Conservation (phyloP, 1,140 invertebrate genomes). For the Bombus impatiens region DNA sequence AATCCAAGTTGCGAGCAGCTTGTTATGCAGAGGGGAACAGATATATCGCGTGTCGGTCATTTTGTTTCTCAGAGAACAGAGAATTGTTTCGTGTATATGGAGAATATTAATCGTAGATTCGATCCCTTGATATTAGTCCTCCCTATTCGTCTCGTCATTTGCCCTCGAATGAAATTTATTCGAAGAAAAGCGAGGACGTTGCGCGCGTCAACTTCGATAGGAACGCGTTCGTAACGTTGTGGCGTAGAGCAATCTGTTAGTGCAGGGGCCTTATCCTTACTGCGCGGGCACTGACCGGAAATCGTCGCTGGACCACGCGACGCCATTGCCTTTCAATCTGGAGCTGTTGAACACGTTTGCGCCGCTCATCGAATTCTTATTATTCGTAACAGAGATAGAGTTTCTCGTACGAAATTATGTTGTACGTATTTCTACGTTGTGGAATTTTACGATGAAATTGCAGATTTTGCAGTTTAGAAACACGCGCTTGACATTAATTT, state of each 20-base stretch:
- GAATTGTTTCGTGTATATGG: background rate
- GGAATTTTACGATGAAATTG: too few relatives aligned
- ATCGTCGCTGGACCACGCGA: constrained; percentile 21
- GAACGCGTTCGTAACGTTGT: constrained; percentile 71
- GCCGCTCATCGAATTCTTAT: background rate
- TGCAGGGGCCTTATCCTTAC: constrained; percentile 83
- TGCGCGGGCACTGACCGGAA: constrained; percentile 72
- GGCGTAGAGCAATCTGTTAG: constrained; percentile 82
- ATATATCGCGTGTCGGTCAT: background rate
- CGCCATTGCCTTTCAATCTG: background rate
- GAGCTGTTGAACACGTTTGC: background rate
- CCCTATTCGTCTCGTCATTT: constrained; percentile 35
- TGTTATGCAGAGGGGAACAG: background rate
- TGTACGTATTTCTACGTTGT: too few relatives aligned
- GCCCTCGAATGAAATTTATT: constrained; percentile 27
- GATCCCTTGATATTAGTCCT: background rate
- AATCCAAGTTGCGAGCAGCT: constrained; percentile 23
- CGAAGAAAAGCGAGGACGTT: constrained; percentile 28
- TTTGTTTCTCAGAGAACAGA: background rate
- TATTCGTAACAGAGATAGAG: background rate
- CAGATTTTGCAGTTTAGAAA: too few relatives aligned
- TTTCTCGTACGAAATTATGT: too few relatives aligned
- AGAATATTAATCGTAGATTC: constrained; percentile 1
- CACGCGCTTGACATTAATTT: too few relatives aligned
- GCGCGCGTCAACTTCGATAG: constrained; percentile 54